phyloP scores from a whole-genome alignment of 2,888 invertebrate genomes.

The Gerris lacustris region DNA sequence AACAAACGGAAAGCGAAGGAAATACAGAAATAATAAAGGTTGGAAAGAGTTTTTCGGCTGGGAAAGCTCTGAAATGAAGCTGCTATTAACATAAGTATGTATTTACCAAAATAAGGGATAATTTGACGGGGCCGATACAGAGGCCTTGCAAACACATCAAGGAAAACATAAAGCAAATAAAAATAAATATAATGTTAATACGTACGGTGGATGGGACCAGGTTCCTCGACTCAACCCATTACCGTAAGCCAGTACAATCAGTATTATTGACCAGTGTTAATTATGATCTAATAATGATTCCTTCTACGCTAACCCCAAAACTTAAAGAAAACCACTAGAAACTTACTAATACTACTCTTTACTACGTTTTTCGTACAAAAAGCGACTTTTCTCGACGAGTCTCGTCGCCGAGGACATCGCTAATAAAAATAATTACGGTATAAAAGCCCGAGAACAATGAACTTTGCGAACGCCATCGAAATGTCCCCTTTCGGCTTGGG shows the following conservation, averaged over 20 bases:
- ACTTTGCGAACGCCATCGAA: slow-evolving; percentile 45
- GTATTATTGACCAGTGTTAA: slow-evolving; percentile 32
- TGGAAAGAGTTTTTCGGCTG: background rate
- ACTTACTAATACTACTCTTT: too few species aligned
- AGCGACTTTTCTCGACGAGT: too few species aligned
- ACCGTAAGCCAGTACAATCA: slow-evolving; percentile 26
- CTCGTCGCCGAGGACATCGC: too few species aligned
- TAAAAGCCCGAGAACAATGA: slow-evolving; percentile 40
- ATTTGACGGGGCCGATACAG: background rate
- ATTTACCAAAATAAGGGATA: background rate
- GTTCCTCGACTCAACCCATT: background rate
- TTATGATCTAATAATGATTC: slow-evolving; percentile 28
- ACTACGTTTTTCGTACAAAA: too few species aligned
- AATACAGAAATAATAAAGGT: background rate
- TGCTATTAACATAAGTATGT: background rate
- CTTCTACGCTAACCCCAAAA: slow-evolving; percentile 13
- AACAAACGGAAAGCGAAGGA: too few species aligned
- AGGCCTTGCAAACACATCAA: background rate
- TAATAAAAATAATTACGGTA: slow-evolving; percentile 29
- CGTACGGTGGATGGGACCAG: background rate
- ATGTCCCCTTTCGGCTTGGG: slow-evolving; percentile 41
- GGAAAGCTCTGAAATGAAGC: background rate
- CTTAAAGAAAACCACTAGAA: too few species aligned
- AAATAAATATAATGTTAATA: background rate
- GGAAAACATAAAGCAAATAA: background rate